Evolutionary conservation across 2,797 vertebrate species (phyloP), one percentile per base, ranked within the genome.

Genomic region (Graptemys geographica): DNA sequence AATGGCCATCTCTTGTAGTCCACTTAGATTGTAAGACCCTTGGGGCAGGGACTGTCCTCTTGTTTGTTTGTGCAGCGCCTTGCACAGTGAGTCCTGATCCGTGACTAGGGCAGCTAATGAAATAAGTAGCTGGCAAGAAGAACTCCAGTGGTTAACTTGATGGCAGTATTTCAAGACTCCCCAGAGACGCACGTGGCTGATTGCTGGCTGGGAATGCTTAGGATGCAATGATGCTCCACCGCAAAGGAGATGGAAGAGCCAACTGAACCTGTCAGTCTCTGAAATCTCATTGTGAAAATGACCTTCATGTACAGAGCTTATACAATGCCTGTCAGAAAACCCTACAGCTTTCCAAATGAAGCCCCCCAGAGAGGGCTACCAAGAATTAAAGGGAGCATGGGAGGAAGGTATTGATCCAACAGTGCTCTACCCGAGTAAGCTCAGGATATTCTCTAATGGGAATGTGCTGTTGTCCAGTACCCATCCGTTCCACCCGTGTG

Each of bases 181-280:
- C 16, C 16, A 65, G 15, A 16, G 33, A n/a, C 8, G 15, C 62
- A 10, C 4, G 16, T 65, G 33, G 62, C 33, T 65, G 41, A 74
- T 44, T 27, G 25, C 9, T 74, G 41, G 21, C 21, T 44, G 7
- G 5, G 57, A n/a, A 6, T 37, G 11, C 31, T 37, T 74, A 23
- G 37, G 28, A 84, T 51, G 27, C 8, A 6, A 7, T 62, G 65
- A 62, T 53, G 79, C 79, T 19, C 44, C 79, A 82, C 81, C 76
- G 56, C 80, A 41, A 10, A 79, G 80, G 33, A 86, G 81, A 80
- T n/a, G 86, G 72, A 74, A 56, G 23, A 79, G 52, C 91, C 91
- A 93, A 87, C 93, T 88, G 89, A 84, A 87, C 76, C 88, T 85
- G 5, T 83, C 87, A 93, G 90, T 96, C 95, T 92, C 87, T 94